Conservation (phyloP, 2,113 vertebrate genomes). For the Excalfactoria chinensis region DNA sequence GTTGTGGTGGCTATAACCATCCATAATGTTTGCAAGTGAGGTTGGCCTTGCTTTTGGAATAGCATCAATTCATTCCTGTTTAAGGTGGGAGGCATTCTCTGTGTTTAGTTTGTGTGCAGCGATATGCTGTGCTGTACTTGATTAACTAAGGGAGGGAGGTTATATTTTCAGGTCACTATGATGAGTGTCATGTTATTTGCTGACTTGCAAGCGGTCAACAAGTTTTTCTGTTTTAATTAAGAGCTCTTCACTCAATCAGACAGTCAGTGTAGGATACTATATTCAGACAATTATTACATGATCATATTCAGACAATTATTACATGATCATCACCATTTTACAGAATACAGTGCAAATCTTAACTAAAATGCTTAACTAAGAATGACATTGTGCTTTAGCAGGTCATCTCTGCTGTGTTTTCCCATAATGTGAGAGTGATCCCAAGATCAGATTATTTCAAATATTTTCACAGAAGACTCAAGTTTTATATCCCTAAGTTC, state of each 20-base stretch:
- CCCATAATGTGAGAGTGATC: not conserved
- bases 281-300: not conserved
- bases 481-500: not conserved
- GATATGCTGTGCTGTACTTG: not conserved
- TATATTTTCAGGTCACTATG: not conserved
- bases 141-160: not conserved
- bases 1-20: not conserved
- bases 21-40: not conserved
- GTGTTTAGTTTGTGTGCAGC: not conserved
- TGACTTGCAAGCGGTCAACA: not conserved
- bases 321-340: not conserved
- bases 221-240: not conserved
- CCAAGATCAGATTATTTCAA: not conserved
- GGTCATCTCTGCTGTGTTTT: not conserved
- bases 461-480: not conserved
- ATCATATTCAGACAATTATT: not conserved
- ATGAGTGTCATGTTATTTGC: not conserved
- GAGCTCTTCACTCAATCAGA: not conserved
- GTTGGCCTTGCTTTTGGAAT: not conserved
- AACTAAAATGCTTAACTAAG: not conserved
- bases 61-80: not conserved
- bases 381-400: rapidly evolving
- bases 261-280: not conserved
- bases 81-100: not conserved
- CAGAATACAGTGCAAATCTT: not conserved